Base-by-base conservation (phyloP, 2,888 invertebrate species). In the Cremastobaeus sp. region DNA sequence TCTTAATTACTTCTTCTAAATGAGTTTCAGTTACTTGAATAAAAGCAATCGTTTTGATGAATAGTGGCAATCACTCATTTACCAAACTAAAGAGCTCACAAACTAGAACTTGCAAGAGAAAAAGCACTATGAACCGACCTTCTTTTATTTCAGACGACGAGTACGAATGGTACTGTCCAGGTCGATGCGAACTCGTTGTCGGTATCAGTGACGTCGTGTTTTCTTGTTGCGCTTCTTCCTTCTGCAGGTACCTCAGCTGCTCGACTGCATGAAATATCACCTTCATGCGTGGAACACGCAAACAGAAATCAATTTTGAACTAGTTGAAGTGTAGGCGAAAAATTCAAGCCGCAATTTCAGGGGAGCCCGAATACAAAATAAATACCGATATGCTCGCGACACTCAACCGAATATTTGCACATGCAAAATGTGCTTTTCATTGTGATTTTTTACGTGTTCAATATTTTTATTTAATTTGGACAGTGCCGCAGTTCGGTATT, bases 181-280 rank as follows among this genome's bases (percentile, higher is more conserved):
- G 81, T 11, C 72, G 70, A 62, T 82, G 81, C 43, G 79, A 76
- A 74, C 79, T 78, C n/a, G 82, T 79, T 20, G 82, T 79, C 3
- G 81, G 75, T 34, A 77, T 59, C 6, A 32, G 9, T 28, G 59
- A 71, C 2, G 62, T 74, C 12, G 75, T 62, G 17, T 65, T 64
- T 28, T 72, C 76, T 9, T 64, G 74, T 3, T 57, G 74, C 5
- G 21, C 20, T 54, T 83, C 81, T 55, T 85, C 83, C 1, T 65
- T 52, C 59, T 81, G 79, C 9, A 80, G 69, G 21, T 65, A 54
- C 59, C 82, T 85, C 50, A 86, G 35, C 64, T 86, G 86, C 1
- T 85, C 85, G 5, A 85, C 85, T 0, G 84, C 79, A 62, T 86
- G 82, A 59, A 85, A 85, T 66, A 85, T 85, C 17, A 86, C 86